Conservation (phyloP, 1,140 invertebrate species). For the Danaus plexippus region DNA sequence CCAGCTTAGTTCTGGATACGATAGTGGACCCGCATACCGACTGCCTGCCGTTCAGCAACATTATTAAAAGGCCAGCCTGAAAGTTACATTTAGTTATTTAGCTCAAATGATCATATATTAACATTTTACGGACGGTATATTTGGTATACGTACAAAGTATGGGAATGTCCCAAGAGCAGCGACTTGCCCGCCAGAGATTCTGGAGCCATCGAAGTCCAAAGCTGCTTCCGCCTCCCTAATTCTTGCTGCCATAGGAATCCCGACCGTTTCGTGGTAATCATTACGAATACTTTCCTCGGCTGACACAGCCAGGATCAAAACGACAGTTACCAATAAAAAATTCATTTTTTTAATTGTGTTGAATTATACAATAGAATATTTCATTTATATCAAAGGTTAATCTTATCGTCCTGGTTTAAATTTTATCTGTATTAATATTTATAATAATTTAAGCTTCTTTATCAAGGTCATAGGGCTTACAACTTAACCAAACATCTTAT, state of each 20-base stretch:
- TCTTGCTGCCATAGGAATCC: slow-evolving; percentile 6
- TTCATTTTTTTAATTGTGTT: slow-evolving; percentile 8
- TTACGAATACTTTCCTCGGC: slow-evolving; percentile 10
- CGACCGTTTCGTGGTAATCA: slow-evolving; percentile 15
- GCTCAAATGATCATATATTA: no score
- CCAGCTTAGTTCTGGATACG: slow-evolving; percentile 6
- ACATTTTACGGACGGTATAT: background rate
- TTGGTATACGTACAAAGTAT: background rate
- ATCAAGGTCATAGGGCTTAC: no score
- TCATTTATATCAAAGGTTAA: no score
- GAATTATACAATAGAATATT: no score
- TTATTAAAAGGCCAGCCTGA: slow-evolving; percentile 16
- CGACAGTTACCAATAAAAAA: slow-evolving; percentile 9
- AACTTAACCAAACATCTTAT: no score
- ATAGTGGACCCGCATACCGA: slow-evolving; percentile 17
- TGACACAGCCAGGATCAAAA: slow-evolving; percentile 3
- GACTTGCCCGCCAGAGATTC: slow-evolving; percentile 6
- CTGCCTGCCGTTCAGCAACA: slow-evolving; percentile 3
- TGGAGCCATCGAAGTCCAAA: slow-evolving; percentile 3
- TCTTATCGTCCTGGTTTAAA: no score
- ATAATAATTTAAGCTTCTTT: no score
- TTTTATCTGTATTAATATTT: no score
- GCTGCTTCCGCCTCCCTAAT: slow-evolving; percentile 16
- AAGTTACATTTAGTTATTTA: background rate
- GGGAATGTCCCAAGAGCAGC: slow-evolving; percentile 10